Base-by-base conservation (phyloP, 2,113 vertebrate genomes). In the Cynopterus brachyotis region DNA sequence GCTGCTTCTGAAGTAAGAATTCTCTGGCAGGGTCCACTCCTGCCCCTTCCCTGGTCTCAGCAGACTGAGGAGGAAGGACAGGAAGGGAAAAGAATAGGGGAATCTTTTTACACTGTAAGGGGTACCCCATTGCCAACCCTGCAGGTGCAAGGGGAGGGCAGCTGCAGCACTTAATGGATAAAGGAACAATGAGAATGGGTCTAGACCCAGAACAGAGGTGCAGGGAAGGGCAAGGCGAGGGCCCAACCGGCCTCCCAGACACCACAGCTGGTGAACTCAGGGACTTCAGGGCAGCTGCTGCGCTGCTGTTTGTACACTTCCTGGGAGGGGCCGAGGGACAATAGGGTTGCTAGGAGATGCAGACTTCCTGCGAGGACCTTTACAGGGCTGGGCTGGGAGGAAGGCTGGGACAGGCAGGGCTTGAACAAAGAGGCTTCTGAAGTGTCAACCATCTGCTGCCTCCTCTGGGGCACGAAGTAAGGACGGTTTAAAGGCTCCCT, bases 281-380 rank as follows among this genome's bases (percentile, higher is more conserved):
- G 94, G 86, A 73, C 87, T 85, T 45, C 79, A 26, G 35, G 45
- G 83, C 96, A 98, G 96, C 98, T 13, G 55, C 53, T 92, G 16
- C 0, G 82, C 89, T 95, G 82, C 89, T 95, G 85, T 97, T 96
- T 97, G 94, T 95, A 88, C 97, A 97, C 94, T 97, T 97, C 98
- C 97, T 40, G 0, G 67, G 81, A 16, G 64, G 97, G 97, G 94
- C 75, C 6, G 1, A 96, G 85, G 45, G 94, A 97, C 80, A 98
- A 94, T 45, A 92, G 95, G 26, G 98, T 99, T 99, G 98, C 99
- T 99, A 99, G 98, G 99, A 97, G 98, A 99, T 97, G 94, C 97
- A 94, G 96, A 97, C 94, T 98, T 98, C 98, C 97, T 98, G 96
- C 72, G 95, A 97, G 96, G 97, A 60, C 98, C 97, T 95, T 47